Conservation (phyloP, 2,888 invertebrate genomes). For the Chrysomela aeneicollis region DNA sequence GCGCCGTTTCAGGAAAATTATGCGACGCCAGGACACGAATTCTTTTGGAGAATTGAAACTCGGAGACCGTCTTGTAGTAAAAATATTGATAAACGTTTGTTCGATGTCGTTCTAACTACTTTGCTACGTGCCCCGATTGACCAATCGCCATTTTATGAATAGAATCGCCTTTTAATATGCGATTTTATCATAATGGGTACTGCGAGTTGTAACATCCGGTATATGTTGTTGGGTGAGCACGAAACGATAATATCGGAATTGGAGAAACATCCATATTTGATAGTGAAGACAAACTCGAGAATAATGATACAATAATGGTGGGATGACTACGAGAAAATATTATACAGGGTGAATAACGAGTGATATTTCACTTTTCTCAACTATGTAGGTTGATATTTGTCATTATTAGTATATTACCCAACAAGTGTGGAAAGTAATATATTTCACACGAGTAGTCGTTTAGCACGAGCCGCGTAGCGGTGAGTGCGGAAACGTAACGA, state of each 20-base stretch:
- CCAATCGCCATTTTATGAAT: constrained; percentile 19
- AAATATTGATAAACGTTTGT: neutral
- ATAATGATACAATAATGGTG: too few relatives aligned
- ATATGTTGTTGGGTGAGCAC: neutral
- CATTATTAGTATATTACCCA: too few relatives aligned
- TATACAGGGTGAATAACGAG: too few relatives aligned
- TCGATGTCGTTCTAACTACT: constrained; percentile 20
- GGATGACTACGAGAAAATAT: too few relatives aligned
- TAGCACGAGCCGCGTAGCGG: too few relatives aligned
- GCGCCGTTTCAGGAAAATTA: neutral
- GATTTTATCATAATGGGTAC: constrained; percentile 16
- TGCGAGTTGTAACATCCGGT: constrained; percentile 20
- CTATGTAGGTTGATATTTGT: too few relatives aligned
- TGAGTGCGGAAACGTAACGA: too few relatives aligned
- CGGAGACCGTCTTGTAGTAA: neutral
- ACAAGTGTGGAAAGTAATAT: too few relatives aligned
- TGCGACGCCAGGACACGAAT: neutral
- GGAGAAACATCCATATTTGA: neutral
- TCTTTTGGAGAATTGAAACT: neutral
- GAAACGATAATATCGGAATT: neutral
- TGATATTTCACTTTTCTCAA: too few relatives aligned
- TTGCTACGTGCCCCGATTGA: constrained; percentile 17
- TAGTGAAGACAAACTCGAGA: too few relatives aligned
- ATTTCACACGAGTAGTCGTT: too few relatives aligned
- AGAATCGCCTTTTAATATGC: constrained; percentile 24